Percentiles rank a stretch among this genome's conserved stretches.
Conservation (phyloP, 35 echinoderm and acorn worm genomes). For the Diadema setosum region DNA sequence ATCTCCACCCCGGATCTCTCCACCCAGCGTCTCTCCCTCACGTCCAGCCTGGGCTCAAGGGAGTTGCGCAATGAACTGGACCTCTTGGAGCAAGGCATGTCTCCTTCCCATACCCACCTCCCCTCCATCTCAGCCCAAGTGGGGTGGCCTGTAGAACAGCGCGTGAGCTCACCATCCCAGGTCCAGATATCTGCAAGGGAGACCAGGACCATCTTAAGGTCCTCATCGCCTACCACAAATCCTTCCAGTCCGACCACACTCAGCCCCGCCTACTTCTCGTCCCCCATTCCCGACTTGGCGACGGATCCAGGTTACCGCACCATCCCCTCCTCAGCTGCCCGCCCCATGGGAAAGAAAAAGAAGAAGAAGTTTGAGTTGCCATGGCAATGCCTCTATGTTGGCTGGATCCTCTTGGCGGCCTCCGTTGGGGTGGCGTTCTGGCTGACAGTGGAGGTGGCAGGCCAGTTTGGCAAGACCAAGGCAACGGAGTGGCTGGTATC, state of each 20-base stretch:
- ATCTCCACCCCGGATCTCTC: neutral
- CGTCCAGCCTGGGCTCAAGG: neutral
- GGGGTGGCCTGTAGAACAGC: too few species aligned
- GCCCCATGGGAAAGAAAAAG: constrained; percentile 41
- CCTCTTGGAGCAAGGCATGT: neutral
- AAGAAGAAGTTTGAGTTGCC: constrained; percentile 79
- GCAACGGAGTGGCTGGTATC: constrained; percentile 85
- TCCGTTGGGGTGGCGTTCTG: constrained; percentile 71
- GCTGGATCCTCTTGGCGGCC: constrained; percentile 53
- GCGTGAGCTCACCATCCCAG: neutral
- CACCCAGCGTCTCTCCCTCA: neutral
- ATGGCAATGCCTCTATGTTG: constrained; percentile 77
- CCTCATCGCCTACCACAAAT: neutral
- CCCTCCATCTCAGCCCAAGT: neutral
- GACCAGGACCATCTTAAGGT: neutral
- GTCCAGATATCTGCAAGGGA: neutral
- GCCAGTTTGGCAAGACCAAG: constrained; percentile 74
- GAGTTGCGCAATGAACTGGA: neutral
- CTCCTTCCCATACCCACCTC: neutral
- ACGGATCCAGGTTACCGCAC: neutral
- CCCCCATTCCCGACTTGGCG: neutral
- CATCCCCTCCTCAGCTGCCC: neutral
- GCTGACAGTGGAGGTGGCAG: constrained; percentile 85
- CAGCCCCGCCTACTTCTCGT: neutral
- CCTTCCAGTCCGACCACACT: neutral